These are phyloP conservation scores for Epicampocera succincta DNA, from an alignment of 2,888 invertebrate genomes.

Conservation along the genomic window DNA sequence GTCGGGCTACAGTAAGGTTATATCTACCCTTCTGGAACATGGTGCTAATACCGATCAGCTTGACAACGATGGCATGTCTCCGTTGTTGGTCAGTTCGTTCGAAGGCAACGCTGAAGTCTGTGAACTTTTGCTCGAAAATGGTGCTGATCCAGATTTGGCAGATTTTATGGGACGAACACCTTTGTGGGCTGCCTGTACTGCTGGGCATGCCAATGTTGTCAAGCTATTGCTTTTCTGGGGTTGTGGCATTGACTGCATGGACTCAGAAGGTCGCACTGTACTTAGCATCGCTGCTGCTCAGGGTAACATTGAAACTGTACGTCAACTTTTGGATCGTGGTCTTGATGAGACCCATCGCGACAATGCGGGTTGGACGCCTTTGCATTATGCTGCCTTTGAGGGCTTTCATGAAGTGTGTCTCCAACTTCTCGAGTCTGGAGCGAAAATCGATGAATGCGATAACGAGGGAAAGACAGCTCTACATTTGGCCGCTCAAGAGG, in stretches of 20 bases:
- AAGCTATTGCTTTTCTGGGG: constrained; percentile 96
- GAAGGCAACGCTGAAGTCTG: constrained; percentile 96
- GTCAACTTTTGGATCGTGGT: constrained; percentile 93
- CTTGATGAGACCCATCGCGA: constrained; percentile 93
- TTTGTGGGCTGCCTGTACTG: constrained; percentile 95
- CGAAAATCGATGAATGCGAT: constrained; percentile 93
- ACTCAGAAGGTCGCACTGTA: constrained; percentile 95
- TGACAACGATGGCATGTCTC: constrained; percentile 94
- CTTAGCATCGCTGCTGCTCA: constrained; percentile 92
- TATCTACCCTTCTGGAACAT: constrained; percentile 88
- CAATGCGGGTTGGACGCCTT: constrained; percentile 98
- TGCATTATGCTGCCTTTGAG: constrained; percentile 98
- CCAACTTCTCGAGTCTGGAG: constrained; percentile 89
- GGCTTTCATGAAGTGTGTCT: constrained; percentile 83
- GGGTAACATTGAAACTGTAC: constrained; percentile 93
- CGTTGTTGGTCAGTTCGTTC: constrained; percentile 93
- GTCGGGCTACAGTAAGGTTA: constrained; percentile 87
- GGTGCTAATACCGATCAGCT: constrained; percentile 91
- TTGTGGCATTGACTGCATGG: constrained; percentile 96
- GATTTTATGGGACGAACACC: constrained; percentile 92
- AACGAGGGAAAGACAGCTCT: constrained; percentile 95
- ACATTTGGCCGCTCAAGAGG: constrained; percentile 94
- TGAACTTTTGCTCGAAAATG: constrained; percentile 94
- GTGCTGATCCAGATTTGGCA: constrained; percentile 94
- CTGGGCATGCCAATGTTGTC: constrained; percentile 93